phyloP scores from a whole-genome alignment of 2,797 vertebrate genomes.

The Gallirallus australis region DNA sequence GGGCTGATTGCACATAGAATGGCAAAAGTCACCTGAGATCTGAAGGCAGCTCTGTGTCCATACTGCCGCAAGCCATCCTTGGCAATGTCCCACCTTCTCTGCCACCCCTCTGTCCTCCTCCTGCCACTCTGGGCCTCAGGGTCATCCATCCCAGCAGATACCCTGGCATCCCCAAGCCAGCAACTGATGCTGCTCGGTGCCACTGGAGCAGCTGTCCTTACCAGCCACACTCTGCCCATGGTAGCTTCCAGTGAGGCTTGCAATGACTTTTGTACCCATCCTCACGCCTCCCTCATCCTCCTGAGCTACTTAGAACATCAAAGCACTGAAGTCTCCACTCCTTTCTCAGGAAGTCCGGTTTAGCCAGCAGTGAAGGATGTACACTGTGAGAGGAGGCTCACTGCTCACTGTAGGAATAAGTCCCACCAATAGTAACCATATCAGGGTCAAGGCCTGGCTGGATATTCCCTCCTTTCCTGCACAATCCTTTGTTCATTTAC shows the following conservation, averaged over 20 bases:
- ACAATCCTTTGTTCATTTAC: background rate
- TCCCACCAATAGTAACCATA: background rate
- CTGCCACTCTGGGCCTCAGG: background rate
- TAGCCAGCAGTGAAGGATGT: background rate
- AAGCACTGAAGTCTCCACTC: background rate
- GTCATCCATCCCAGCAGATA: background rate
- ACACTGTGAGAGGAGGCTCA: rapidly evolving
- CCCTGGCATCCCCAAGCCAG: too few species aligned
- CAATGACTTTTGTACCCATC: background rate
- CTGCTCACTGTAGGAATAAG: background rate
- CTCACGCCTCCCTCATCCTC: background rate
- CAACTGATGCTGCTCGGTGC: rapidly evolving
- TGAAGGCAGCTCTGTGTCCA: background rate
- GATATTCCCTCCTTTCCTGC: background rate
- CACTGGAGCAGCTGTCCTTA: background rate
- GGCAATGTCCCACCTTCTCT: background rate
- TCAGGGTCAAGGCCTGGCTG: background rate
- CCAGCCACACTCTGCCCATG: background rate
- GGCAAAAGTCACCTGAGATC: background rate
- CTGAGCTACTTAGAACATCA: background rate
- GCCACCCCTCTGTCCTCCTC: background rate
- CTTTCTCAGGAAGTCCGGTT: background rate
- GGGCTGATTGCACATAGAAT: background rate
- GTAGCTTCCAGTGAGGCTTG: background rate
- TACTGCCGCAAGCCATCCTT: background rate